These are phyloP conservation scores for Xestia rhomboidea DNA, from an alignment of 2,888 invertebrate genomes.

Conservation along the genomic window DNA sequence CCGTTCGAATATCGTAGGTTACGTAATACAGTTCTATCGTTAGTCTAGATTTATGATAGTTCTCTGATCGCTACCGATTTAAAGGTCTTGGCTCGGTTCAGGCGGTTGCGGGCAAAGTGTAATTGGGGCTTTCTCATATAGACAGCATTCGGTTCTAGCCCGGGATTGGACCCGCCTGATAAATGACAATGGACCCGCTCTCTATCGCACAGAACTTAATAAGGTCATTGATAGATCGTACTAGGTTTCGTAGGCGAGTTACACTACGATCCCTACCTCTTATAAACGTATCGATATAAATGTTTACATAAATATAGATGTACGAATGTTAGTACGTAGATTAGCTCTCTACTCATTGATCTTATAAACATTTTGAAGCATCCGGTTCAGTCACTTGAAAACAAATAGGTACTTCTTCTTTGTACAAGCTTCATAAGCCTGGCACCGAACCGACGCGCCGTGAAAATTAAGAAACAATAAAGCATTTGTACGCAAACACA, in stretches of 20 bases:
- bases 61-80: slow-evolving; percentile 38
- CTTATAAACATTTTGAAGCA: not conserved
- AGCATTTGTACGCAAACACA: slow-evolving; percentile 70
- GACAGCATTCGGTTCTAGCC: slow-evolving; percentile 27
- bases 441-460: not conserved
- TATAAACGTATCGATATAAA: not conserved
- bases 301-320: not conserved
- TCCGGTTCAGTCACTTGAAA: slow-evolving; percentile 13
- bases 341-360: not conserved
- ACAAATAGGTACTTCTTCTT: slow-evolving; percentile 3
- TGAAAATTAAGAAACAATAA: slow-evolving; percentile 67
- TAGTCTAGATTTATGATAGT: too few species aligned
- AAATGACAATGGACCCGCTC: slow-evolving; percentile 19
- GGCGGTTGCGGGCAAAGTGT: slow-evolving; percentile 36
- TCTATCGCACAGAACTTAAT: slow-evolving; percentile 7
- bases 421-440: not conserved
- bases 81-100: slow-evolving; percentile 47
- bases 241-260: not conserved
- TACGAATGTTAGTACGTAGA: not conserved
- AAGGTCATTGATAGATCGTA: slow-evolving; percentile 15
- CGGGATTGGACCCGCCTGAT: slow-evolving; percentile 29
- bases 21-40: slow-evolving; percentile 17
- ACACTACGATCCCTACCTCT: not conserved
- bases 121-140: slow-evolving; percentile 42
- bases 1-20: slow-evolving; percentile 10